Evolutionary conservation across 2,888 invertebrate species (phyloP), one percentile per base, ranked within the genome.

Genomic region (Nudaria mundana): DNA sequence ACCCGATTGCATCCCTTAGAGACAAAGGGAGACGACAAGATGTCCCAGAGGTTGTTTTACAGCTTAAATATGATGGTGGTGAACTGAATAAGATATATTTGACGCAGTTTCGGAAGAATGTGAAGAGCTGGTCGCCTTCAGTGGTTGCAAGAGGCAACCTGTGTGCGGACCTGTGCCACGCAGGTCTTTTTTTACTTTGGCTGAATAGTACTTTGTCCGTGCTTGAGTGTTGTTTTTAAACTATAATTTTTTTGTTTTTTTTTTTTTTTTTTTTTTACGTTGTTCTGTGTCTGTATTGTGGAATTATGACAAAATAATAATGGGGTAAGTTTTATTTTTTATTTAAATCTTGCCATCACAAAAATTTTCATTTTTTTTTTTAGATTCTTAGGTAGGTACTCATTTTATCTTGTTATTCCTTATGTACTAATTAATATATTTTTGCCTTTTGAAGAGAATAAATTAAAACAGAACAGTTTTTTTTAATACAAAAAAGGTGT

Each of bases 21-120:
- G 68, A 13, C 16, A 66, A 64, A 74, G 59, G 63, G 70, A 74
- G 78, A 73, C 67, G 52, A 47, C 35, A 67, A 44, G 75, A 74
- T 13, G 72, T 75, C 2, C 85, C 87, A 0, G 86, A 86, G 54
- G 86, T 89, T 6, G 80, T 89, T 29, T 58, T 89, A 13, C 85
- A 87, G 50, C 63, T 89, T 60, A 88, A 88, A 55, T 89, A 89
- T 49, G 76, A 81, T 37, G 65, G 69, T 10, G 89, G 89, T 34
- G 81, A 80, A 70, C 73, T 89, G 76, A 76, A 87, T 73, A 78
- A 79, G 71, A 82, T 89, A 81, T 86, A 86, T 63, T 48, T 89
- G 59, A 77, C 89, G 20, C 89, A 89, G 72, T 85, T 79, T 37
- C 62, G 86, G 8, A 82, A 83, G 52, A 72, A 72, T n/a, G 49